Percentiles rank a stretch among this genome's conserved stretches.
Evolutionary conservation across 2,888 invertebrate species (phyloP).

Genomic region (Drosophila meridiana): DNA sequence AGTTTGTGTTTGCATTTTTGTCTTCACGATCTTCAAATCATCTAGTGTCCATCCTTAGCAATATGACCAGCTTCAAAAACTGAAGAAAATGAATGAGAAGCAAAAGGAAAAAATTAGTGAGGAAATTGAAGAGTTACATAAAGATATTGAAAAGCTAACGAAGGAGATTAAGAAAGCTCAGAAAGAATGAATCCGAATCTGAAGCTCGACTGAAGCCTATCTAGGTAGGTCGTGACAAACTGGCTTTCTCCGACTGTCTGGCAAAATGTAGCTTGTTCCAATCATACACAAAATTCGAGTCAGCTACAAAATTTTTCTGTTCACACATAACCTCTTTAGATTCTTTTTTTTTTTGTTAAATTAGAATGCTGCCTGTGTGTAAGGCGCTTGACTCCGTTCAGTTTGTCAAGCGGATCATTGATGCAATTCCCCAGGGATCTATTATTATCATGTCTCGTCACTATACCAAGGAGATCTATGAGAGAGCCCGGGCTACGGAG

Average conservation of each 20-base stretch:
- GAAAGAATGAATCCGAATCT: background rate
- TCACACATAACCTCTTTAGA: background rate
- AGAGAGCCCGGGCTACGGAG: conserved; percentile 57
- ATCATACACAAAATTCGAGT: background rate
- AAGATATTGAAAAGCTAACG: background rate
- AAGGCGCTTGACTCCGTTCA: conserved; percentile 4
- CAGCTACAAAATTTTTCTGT: background rate
- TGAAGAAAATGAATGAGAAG: background rate
- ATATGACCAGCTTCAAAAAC: background rate
- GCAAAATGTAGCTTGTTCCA: background rate
- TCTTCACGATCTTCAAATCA: background rate
- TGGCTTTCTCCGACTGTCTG: background rate
- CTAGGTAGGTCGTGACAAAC: conserved; percentile 4
- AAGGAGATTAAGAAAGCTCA: too few relatives aligned
- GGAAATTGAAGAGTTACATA: background rate
- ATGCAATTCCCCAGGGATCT: background rate
- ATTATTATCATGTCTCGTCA: conserved; percentile 1
- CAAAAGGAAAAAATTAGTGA: background rate
- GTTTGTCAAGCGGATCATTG: conserved; percentile 2
- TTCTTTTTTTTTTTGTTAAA: background rate
- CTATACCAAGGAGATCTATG: conserved; percentile 25
- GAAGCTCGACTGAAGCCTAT: background rate
- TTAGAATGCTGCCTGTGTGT: conserved; percentile 12
- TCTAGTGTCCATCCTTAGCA: background rate
- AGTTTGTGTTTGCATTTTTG: conserved; percentile 31